Conservation (phyloP, 2,113 vertebrate species). For the Cebidichthys violaceus region DNA sequence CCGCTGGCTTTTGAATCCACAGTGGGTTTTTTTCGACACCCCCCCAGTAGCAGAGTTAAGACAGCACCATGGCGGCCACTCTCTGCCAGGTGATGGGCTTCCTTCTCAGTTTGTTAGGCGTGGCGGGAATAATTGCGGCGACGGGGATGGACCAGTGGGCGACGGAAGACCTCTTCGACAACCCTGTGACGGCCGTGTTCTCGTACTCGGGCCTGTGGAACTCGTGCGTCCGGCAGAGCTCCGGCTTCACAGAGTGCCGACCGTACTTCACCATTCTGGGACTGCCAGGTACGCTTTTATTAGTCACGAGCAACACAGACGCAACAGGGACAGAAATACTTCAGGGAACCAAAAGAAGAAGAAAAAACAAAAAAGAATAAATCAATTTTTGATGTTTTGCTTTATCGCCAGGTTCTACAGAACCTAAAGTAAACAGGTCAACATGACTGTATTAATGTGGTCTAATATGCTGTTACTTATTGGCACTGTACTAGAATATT, state of each 20-base stretch:
- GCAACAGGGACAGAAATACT: neutral
- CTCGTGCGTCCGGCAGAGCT: slow-evolving; percentile 89
- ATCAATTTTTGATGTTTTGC: neutral
- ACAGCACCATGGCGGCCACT: slow-evolving; percentile 85
- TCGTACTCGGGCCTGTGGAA: slow-evolving; percentile 92
- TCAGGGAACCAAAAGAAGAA: neutral
- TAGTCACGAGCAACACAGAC: neutral
- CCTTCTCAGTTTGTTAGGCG: slow-evolving; percentile 84
- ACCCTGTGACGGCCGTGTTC: slow-evolving; percentile 87
- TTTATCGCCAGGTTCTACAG: neutral
- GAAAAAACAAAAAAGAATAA: neutral
- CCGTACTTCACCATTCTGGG: slow-evolving; percentile 92
- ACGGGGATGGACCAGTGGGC: slow-evolving; percentile 94
- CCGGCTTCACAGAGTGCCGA: slow-evolving; percentile 91
- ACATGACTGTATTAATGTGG: neutral
- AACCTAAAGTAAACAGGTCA: neutral
- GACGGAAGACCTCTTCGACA: slow-evolving; percentile 89
- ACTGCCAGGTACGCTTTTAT: slow-evolving; percentile 87
- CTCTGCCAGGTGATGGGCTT: slow-evolving; percentile 91
- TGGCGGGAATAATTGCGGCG: slow-evolving; percentile 84
- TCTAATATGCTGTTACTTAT: neutral
- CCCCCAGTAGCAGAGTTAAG: neutral
- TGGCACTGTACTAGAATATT: neutral
- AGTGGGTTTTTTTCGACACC: neutral
- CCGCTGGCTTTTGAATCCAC: neutral